Evolutionary conservation across 1,140 invertebrate genomes (phyloP).

Genomic region (Colletes latitarsis): DNA sequence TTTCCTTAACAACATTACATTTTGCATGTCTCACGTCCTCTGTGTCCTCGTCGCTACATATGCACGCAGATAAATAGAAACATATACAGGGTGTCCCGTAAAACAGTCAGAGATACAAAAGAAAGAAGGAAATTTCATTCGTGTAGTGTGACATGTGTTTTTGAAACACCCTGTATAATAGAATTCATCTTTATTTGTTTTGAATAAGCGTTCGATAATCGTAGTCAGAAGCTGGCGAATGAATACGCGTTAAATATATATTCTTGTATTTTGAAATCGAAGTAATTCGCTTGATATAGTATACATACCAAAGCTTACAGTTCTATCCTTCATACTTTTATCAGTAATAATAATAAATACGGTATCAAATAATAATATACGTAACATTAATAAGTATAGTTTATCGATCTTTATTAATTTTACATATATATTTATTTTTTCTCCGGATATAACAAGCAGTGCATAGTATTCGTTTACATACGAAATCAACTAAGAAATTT

Average conservation of each 20-base stretch:
- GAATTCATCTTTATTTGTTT: background rate
- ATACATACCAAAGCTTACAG: background rate
- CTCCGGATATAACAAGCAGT: too few species aligned
- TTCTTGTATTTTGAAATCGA: background rate
- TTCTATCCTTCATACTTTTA: background rate
- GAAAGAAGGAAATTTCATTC: too few species aligned
- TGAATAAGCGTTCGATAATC: background rate
- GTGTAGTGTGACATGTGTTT: too few species aligned
- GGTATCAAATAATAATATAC: too few species aligned
- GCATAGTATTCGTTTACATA: background rate
- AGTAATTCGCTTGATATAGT: background rate
- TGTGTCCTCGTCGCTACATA: slow-evolving; percentile 24
- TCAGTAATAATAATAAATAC: background rate
- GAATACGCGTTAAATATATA: too few species aligned
- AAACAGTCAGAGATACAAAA: too few species aligned
- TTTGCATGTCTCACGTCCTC: slow-evolving; percentile 50
- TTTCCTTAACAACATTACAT: slow-evolving; percentile 48
- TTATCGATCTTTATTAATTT: too few species aligned
- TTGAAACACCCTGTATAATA: background rate
- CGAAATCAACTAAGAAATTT: background rate
- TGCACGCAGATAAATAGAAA: slow-evolving; percentile 29
- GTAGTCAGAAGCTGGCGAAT: too few species aligned
- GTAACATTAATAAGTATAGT: too few species aligned
- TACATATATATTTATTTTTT: too few species aligned
- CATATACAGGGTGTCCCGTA: background rate